A percentile compares a stretch with the other conserved stretches of the same genome.
phyloP scores from a whole-genome alignment of 2,797 vertebrate species.

The Garrulus glandarius region DNA sequence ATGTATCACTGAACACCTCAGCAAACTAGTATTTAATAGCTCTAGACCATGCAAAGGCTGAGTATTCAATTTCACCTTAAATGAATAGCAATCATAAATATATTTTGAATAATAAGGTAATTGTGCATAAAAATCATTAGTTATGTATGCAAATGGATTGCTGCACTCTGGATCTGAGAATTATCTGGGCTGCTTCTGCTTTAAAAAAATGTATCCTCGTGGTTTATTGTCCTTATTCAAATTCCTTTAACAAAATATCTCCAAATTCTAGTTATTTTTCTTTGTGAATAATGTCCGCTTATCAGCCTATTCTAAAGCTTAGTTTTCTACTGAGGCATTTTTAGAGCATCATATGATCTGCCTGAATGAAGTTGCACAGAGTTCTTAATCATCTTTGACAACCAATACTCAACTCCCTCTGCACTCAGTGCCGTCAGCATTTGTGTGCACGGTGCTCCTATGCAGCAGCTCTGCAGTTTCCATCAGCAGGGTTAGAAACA shows the following conservation, averaged over 20 bases:
- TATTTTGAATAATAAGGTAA: not conserved
- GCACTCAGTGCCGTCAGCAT: not conserved
- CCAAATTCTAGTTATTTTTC: not conserved
- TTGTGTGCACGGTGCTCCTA: not conserved
- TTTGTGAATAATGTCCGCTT: not conserved
- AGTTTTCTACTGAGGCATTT: not conserved
- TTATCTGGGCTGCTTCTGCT: not conserved
- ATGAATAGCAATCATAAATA: not conserved
- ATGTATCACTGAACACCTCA: not conserved
- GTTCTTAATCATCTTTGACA: conserved; percentile 23
- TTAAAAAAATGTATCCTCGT: not conserved
- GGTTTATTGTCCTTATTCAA: not conserved
- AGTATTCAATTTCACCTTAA: not conserved
- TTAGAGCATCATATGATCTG: not conserved
- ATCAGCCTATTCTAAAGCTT: not conserved
- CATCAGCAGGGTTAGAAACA: not conserved
- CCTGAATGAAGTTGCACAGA: not conserved
- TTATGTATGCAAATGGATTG: not conserved
- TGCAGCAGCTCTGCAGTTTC: not conserved
- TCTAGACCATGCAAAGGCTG: not conserved
- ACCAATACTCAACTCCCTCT: not conserved
- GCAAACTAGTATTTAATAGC: not conserved
- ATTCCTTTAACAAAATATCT: not conserved
- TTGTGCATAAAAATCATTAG: not conserved
- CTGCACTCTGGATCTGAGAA: not conserved